Evolutionary conservation across 1,140 invertebrate genomes (phyloP), one percentile per base, ranked within the genome.

Genomic region (Procambarus virginalis): DNA sequence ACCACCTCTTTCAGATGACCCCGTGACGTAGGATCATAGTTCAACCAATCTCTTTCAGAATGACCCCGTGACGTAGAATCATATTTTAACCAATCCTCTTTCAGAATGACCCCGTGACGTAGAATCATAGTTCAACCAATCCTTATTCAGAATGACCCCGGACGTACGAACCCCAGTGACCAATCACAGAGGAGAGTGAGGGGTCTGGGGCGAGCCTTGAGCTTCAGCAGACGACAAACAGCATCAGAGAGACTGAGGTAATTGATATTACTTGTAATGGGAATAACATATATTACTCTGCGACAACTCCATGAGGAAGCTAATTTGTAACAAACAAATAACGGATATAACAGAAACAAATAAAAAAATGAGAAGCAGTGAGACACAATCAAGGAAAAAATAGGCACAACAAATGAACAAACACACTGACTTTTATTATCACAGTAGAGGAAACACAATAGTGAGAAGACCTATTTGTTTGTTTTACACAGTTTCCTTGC

Each of bases 251-350:
- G 51, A 55, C 20, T 82, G 80, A 82, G 68, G 58, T 82, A 82
- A 82, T 55, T n/a, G n/a, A 73, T 34, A 64, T 20, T 34, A 82
- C 51, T 55, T 60, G 51, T 64, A 68, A 82, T 82, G n/a, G 58
- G 12, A 64, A 82, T 82, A 49, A 51, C 77, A 58, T 81, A 82
- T 82, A 82, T 64, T 82, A 82, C 80, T 82, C 55, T 82, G 68
- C 6, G 80, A 82, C 80, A 82, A 68, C 80, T 82, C 80, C 34
- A 68, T 68, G 58, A 6, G 51, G n/a, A 77, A 45, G 12, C 49
- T 76, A 85, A 75, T 76, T 85, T 85, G 70, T 85, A 85, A 85
- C 84, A 85, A 77, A 77, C 73, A 85, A 76, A 73, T 77, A 85
- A 85, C 58, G 49, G 49, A 77, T 77, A 77, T 77, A 85, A 85